Evolutionary conservation across 1,140 invertebrate genomes (phyloP).

Genomic region (Oryzaephilus surinamensis): DNA sequence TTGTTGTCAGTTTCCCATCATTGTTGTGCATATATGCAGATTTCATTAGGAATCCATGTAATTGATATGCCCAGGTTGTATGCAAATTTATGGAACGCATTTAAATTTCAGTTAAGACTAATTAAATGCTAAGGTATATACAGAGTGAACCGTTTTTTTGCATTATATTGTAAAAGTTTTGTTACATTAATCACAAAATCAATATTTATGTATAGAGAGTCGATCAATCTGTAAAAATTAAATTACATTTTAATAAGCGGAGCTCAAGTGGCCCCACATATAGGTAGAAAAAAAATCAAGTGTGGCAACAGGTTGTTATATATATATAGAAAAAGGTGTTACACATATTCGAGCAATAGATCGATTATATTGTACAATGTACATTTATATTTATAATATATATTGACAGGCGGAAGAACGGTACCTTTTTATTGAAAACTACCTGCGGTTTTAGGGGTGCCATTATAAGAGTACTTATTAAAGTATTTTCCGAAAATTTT

Average conservation of each 20-base stretch:
- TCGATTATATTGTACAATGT: slow-evolving; percentile 13
- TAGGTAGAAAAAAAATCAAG: too few relatives aligned
- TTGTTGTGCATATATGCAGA: too few relatives aligned
- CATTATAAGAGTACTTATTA: neutral
- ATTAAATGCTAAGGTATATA: neutral
- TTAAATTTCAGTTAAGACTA: neutral
- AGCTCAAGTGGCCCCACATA: neutral
- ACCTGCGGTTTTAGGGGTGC: slow-evolving; percentile 2
- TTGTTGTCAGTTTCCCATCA: too few relatives aligned
- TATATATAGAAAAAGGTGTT: slow-evolving; percentile 13
- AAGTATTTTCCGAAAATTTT: too few relatives aligned
- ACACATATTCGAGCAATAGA: too few relatives aligned
- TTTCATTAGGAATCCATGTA: too few relatives aligned
- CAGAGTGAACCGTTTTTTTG: neutral
- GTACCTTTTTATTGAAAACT: slow-evolving; percentile 8
- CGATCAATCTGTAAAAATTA: too few relatives aligned
- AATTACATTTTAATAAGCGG: neutral
- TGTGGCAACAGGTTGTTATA: slow-evolving; percentile 10
- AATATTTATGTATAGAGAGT: too few relatives aligned
- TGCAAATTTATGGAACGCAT: too few relatives aligned
- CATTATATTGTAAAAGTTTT: too few relatives aligned
- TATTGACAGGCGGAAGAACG: slow-evolving; percentile 11
- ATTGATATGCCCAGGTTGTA: too few relatives aligned
- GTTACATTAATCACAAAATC: neutral
- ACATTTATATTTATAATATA: too few relatives aligned